Evolutionary conservation across 2,797 vertebrate genomes (phyloP).

Genomic region (Mormyrops boulengeri): DNA sequence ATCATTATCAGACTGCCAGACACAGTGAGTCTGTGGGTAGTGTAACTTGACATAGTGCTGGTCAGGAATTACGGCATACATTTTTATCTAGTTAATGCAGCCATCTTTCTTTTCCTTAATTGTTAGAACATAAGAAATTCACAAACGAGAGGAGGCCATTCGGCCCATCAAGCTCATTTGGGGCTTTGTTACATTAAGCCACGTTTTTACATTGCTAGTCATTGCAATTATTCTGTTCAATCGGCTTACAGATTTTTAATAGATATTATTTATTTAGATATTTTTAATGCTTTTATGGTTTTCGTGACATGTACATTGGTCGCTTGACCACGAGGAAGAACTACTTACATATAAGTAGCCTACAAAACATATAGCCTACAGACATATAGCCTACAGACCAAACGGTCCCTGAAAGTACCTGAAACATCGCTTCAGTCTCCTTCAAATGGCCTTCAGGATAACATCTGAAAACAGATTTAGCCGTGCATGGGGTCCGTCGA

Average conservation of each 20-base stretch:
- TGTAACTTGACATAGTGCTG: neutral
- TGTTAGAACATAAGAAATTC: neutral
- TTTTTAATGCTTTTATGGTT: neutral
- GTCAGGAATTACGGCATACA: neutral
- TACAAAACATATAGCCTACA: neutral
- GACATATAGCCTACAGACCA: constrained; percentile 15
- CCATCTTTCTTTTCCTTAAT: neutral
- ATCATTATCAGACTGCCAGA: neutral
- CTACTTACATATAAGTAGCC: neutral
- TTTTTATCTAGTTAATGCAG: neutral
- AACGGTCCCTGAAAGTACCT: neutral
- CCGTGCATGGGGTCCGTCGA: neutral
- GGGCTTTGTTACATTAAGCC: neutral
- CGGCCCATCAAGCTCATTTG: neutral
- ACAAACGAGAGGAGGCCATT: neutral
- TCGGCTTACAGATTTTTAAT: neutral
- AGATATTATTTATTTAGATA: too few species aligned
- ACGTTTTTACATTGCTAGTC: neutral
- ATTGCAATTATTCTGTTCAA: neutral
- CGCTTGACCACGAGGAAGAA: constrained; percentile 20
- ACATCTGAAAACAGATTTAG: constrained; percentile 2
- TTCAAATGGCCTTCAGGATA: constrained; percentile 10
- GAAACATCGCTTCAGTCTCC: neutral
- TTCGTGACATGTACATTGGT: constrained; percentile 17
- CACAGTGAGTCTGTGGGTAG: neutral